Base-by-base conservation (phyloP, 2,797 vertebrate genomes). In the Aotus griseimembra region DNA sequence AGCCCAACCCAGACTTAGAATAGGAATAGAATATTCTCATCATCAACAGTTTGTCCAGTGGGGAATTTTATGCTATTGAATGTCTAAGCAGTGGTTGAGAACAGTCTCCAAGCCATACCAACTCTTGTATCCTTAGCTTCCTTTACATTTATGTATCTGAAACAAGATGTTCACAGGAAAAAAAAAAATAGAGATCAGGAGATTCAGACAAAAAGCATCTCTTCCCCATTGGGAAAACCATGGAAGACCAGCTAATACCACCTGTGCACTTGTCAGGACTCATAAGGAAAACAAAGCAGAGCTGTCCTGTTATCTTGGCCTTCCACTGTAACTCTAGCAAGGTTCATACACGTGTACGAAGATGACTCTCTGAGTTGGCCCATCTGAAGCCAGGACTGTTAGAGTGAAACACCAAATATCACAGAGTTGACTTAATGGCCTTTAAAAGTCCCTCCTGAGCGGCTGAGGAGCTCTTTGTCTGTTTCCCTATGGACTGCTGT, bases 341-440 rank as follows among this genome's bases (percentile, higher is more conserved):
- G 41, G n/a, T 50, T 87, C 41, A 8, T 1, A 5, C 26, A n/a
- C 2, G 0, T 48, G 5, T 39, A 84, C 14, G 1, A 20, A 12
- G 22, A 28, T 70, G 44, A 87, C 28, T 0, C 70, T 93, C 61
- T 30, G 75, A 96, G 96, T 0, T 26, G 80, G 90, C 67, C 50
- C n/a, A 55, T 91, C 61, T 33, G 33, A 96, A 93, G 70, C 46
- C 50, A 26, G 75, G 91, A 87, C 83, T 93, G 41, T 20, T 83
- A 41, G 24, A 58, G 17, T 58, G 95, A 96, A 97, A 90, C 89
- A 92, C 92, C 96, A 97, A 98, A 96, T 58, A 64, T 91, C 28
- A 94, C 97, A 83, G 96, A 93, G 86, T 95, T 98, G 97, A 93
- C 93, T 98, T 98, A 97, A 92, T 30, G 82, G 95, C 52, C 82